These are phyloP conservation scores for Actinopyga echinites DNA, from an alignment of 53 echinoderm and acorn worm genomes.

Conservation along the genomic window DNA sequence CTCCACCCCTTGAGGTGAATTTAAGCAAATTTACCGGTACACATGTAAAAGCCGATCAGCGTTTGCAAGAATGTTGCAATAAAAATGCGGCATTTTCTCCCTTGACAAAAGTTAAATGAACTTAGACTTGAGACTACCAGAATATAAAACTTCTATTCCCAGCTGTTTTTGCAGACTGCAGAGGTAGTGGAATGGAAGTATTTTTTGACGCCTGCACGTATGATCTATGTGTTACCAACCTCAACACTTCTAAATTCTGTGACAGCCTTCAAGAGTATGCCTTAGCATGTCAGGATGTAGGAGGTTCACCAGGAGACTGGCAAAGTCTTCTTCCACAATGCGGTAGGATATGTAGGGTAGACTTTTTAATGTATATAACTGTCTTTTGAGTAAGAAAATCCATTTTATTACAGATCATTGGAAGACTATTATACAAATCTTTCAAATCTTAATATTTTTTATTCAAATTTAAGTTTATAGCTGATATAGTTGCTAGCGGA, in stretches of 20 bases:
- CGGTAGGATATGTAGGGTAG: not conserved
- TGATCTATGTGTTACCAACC: constrained; percentile 37
- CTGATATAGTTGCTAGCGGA: too few species aligned
- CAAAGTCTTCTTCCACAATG: not conserved
- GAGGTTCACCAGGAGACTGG: constrained; percentile 35
- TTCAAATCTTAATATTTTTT: too few species aligned
- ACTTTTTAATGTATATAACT: too few species aligned
- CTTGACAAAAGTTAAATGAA: too few species aligned
- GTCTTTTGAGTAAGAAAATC: too few species aligned
- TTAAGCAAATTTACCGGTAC: too few species aligned
- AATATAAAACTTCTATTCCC: not conserved
- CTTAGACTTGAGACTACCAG: not conserved
- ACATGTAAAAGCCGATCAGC: too few species aligned
- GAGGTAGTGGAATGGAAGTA: constrained; percentile 12
- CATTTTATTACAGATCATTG: too few species aligned
- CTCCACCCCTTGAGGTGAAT: too few species aligned
- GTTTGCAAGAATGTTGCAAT: not conserved
- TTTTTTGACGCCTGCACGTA: constrained; percentile 38
- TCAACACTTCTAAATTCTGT: not conserved
- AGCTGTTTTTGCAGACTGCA: constrained; percentile 46
- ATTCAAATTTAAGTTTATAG: too few species aligned
- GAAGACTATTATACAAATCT: too few species aligned
- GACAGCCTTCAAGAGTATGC: constrained; percentile 40
- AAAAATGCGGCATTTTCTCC: not conserved
- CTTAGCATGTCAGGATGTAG: constrained; percentile 12